phyloP scores from a whole-genome alignment of 2,888 invertebrate genomes.

The Eugnorisma glareosa region DNA sequence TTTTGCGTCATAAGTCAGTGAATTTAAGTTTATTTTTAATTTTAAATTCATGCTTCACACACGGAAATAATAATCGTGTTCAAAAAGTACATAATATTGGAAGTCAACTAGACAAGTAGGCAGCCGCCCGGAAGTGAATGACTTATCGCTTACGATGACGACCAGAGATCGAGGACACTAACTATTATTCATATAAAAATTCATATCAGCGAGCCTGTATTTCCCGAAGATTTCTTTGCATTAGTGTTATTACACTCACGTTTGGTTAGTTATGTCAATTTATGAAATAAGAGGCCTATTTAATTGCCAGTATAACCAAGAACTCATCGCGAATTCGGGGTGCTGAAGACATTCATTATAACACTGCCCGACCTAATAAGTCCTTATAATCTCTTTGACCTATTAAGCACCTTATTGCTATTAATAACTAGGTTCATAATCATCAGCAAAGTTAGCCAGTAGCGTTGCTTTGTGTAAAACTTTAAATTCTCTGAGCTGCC shows the following conservation, averaged over 20 bases:
- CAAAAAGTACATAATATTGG: too few species aligned
- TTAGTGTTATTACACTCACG: not conserved
- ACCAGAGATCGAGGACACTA: too few species aligned
- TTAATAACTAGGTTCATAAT: not conserved
- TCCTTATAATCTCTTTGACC: not conserved
- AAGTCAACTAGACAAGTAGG: too few species aligned
- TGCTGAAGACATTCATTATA: too few species aligned
- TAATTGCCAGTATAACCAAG: not conserved
- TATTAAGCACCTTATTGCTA: not conserved
- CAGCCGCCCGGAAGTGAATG: too few species aligned
- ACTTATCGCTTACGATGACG: too few species aligned
- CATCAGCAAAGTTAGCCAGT: not conserved
- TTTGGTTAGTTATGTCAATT: not conserved
- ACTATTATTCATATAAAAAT: too few species aligned
- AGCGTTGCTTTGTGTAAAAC: slow-evolving; percentile 6
- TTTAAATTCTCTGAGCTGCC: not conserved
- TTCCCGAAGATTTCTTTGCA: not conserved
- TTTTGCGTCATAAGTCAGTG: too few species aligned
- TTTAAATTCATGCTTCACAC: too few species aligned
- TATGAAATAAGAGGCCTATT: not conserved
- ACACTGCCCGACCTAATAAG: not conserved
- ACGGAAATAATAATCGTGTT: too few species aligned
- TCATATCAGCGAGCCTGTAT: not conserved
- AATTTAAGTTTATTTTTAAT: too few species aligned
- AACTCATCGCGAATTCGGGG: not conserved